Evolutionary conservation across 1,140 invertebrate species (phyloP), one percentile per base, ranked within the genome.

Genomic region (Odontomachus brunneus): DNA sequence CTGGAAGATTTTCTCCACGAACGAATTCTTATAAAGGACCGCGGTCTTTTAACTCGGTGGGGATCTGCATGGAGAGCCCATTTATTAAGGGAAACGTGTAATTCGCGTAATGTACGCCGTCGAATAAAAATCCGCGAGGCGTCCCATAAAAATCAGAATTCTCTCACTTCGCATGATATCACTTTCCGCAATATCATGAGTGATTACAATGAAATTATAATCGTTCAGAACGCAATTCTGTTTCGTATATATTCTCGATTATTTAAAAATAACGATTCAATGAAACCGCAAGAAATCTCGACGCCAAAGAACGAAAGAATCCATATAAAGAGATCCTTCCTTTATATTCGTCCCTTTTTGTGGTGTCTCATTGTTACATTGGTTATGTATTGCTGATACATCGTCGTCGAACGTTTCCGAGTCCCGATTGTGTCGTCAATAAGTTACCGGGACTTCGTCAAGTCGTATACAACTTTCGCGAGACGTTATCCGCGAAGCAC

Each of bases 391-490:
- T 14, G 53, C 19, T 48, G 51, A 15, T 71, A n/a, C 51, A 53
- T 33, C 15, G n/a, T 62, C 38, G 38, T 44, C 9, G 24, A 12
- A 9, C 29, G 15, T 57, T 53, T 29, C 57, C 0, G 12, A 48
- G 24, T 69, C 33, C 9, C 65, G 22, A 69, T 69, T 69, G 51
- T 69, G 14, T 80, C 51, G 53, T 80, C 38, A 71, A 80, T 80
- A 71, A 80, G 22, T 80, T 69, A 57, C 14, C 33, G 22, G 0
- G 17, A 78, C 19, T 71, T 80, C 24, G 22, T 80, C 63, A 78
- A 78, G 44, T 53, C 29, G 33, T 57, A 55, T 24, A 80, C 22
- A 80, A 71, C 33, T 69, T 69, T 48, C 14, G n/a, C 38, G 33
- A 44, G 69, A 57, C 29, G 63, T 69, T 53, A 80, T 26, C n/a